Evolutionary conservation across 2,888 invertebrate species (phyloP), one percentile per base, ranked within the genome.

Genomic region (Sphaeridia pumilis): DNA sequence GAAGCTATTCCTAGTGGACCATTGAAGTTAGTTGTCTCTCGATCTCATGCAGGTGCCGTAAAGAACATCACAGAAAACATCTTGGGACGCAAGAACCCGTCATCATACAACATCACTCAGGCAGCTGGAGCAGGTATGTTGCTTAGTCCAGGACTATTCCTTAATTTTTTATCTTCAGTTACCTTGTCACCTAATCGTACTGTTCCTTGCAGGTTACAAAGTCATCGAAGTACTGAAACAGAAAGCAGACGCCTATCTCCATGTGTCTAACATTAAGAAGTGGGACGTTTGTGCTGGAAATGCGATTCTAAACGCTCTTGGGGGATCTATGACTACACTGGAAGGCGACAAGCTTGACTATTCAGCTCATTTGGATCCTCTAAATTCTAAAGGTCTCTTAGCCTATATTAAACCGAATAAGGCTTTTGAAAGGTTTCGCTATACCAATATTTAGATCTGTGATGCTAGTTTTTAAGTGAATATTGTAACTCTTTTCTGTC

Each of bases 211-310:
- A 80, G 86, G 87, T 4, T 87, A 81, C 67, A 87, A 87, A 71
- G 78, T 80, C 10, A 68, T 87, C 22, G 81, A 88, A 67, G 82
- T 98, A 0, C 79, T 87, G 1, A 81, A 80, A 57, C 87, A 87
- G 27, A 83, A 84, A 51, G 90, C 83, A 0, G 87, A 89, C 60
- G 81, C 87, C 0, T 98, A 98, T 69, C 73, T 95, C 7, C 98
- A 98, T 68, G 79, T 81, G 4, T 95, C 94, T 1, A 77, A 79
- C 22, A 97, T 98, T 38, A 97, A 97, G 69, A 98, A 98, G 69
- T 98, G 98, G 98, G 97, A 98, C 68, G 78, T 95, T 22, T 98
- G 97, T 55, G 93, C 97, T 1, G 94, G 94, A 4, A 75, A 89
- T 71, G 89, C 88, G 5, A 80, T 90, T 57, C 70, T 90, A 22